These are phyloP conservation scores for Amblyornis subalaris DNA, from an alignment of 2,113 vertebrate species.

Conservation along the genomic window DNA sequence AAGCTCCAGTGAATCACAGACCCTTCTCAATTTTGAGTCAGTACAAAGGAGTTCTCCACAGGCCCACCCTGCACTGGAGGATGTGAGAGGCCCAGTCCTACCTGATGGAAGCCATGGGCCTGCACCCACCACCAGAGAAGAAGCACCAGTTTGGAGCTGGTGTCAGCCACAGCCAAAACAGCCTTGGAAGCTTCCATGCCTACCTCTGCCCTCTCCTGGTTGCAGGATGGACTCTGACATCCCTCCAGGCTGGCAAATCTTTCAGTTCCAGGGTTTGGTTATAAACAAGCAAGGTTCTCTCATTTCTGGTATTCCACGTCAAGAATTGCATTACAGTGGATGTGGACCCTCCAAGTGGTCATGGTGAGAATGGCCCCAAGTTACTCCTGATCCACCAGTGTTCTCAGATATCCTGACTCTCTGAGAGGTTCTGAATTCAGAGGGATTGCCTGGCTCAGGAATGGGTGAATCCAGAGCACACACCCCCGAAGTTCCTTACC, in stretches of 20 bases:
- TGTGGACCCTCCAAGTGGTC: background rate
- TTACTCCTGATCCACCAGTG: background rate
- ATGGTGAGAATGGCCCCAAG: accelerated
- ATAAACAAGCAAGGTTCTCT: background rate
- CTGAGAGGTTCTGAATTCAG: background rate
- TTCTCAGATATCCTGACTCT: background rate
- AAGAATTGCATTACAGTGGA: background rate
- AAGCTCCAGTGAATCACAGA: background rate
- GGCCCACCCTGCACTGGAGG: background rate
- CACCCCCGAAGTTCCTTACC: background rate
- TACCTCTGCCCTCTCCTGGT: background rate
- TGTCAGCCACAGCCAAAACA: background rate
- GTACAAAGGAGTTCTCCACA: background rate
- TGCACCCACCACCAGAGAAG: background rate
- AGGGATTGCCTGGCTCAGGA: background rate
- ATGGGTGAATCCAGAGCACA: background rate
- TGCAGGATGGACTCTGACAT: background rate
- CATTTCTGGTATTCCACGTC: background rate
- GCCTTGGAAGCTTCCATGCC: background rate
- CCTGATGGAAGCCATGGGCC: background rate
- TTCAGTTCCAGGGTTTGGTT: background rate
- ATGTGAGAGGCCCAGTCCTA: background rate
- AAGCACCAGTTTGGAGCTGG: background rate
- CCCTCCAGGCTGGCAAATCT: background rate
- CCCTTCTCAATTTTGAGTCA: background rate